These are phyloP conservation scores for Microtus oregoni DNA, from an alignment of 2,113 vertebrate genomes.

Conservation along the genomic window DNA sequence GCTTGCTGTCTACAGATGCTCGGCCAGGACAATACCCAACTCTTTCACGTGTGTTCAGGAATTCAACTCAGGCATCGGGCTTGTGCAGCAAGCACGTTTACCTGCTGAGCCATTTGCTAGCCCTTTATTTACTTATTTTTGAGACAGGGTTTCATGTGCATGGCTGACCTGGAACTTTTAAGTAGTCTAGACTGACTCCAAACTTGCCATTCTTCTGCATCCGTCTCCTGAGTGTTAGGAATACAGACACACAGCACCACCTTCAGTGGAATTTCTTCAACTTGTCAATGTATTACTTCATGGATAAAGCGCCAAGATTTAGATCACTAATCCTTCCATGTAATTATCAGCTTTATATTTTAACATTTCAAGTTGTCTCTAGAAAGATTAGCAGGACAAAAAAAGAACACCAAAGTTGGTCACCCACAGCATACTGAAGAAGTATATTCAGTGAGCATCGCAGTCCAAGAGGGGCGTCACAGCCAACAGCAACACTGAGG, in stretches of 20 bases:
- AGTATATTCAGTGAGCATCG: background rate
- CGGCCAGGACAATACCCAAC: too few species aligned
- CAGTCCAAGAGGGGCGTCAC: too few species aligned
- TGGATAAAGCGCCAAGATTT: slow-evolving; percentile 23
- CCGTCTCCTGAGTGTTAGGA: background rate
- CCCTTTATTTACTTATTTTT: background rate
- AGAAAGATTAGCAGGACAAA: background rate
- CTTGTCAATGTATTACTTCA: background rate
- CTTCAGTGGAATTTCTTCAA: background rate
- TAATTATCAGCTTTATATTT: slow-evolving; percentile 13
- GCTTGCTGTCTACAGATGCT: too few species aligned
- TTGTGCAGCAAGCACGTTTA: background rate
- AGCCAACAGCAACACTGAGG: background rate
- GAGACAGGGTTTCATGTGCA: background rate
- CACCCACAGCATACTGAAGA: background rate
- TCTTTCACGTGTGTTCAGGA: too few species aligned
- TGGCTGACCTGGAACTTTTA: background rate
- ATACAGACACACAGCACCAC: background rate
- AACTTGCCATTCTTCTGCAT: background rate
- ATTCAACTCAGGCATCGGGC: background rate
- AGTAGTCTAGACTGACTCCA: background rate
- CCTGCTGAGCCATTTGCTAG: background rate
- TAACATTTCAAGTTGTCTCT: background rate
- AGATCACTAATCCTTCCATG: background rate
- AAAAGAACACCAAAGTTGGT: background rate